Base-by-base conservation (phyloP, 2,113 vertebrate genomes). In the Lagenorhynchus albirostris region DNA sequence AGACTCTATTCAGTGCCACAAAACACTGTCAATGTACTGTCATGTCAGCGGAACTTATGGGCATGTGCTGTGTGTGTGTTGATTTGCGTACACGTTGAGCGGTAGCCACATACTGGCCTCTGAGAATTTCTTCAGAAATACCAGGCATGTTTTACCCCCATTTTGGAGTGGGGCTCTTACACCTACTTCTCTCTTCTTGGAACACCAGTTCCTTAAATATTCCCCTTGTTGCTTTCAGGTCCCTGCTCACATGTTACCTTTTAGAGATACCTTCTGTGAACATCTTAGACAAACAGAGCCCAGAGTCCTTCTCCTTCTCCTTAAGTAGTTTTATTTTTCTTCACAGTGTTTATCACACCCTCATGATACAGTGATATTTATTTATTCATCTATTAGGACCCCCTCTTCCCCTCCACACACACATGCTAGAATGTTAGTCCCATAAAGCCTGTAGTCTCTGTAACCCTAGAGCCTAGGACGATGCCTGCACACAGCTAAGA, bases 11-110 rank as follows among this genome's bases (percentile, higher is more conserved):
- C 55, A 20, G 33, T 38, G 33, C 6, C 38, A 84, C 5, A 63
- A 38, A 73, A 50, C 8, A 14, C 5, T 15, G 4, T 36, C 15
- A 7, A 15, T 26, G 17, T 9, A 36, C 47, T 33, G 74, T 53
- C 68, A 14, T 25, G 23, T 63, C 4, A 15, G 55, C 11, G 29
- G 23, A 73, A 50, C 31, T 31, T 31, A 82, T 13, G 4, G 6
- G 7, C 36, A 0, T n/a, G 6, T 7, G 13, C 6, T 20, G 1
- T 50, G 4, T 6, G 38, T 15, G 44, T 18, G 20, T 58, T 1
- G 8, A 62, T 29, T 8, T 68, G 80, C 4, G 14, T 4, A 11
- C 8, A 13, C 9, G 1, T 18, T 26, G 38, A 38, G 63, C n/a
- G 9, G 29, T 6, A 20, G 50, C 65, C 41, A 60, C 55, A 50